These are phyloP conservation scores for Hedychridium roseum DNA, from an alignment of 2,888 invertebrate genomes.

Conservation along the genomic window DNA sequence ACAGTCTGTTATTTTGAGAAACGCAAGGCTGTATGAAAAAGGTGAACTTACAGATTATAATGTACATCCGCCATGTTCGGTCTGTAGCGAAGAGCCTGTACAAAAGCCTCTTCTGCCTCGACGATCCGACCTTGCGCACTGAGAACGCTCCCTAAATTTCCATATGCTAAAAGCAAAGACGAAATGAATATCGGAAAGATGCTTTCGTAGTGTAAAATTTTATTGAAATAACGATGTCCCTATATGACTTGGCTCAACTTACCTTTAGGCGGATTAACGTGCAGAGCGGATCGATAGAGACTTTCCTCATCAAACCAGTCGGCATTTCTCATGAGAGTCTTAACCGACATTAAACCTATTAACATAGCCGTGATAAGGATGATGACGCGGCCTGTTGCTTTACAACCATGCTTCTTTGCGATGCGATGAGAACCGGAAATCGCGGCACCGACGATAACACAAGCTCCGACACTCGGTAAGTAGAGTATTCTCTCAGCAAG, in stretches of 20 bases:
- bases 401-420: no score
- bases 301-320: slow-evolving; percentile 96
- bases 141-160: slow-evolving; percentile 95
- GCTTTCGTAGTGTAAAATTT: neutral
- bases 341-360: slow-evolving; percentile 73
- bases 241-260: slow-evolving; percentile 48
- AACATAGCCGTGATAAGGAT: slow-evolving; percentile 66
- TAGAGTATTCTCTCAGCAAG: slow-evolving; percentile 96
- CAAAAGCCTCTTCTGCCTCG: slow-evolving; percentile 92
- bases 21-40: no score
- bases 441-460: slow-evolving; percentile 81
- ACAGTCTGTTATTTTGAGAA: no score
- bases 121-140: slow-evolving; percentile 85
- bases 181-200: neutral
- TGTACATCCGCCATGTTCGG: slow-evolving; percentile 99
- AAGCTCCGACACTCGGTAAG: slow-evolving; percentile 95
- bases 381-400: no score
- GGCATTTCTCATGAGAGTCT: slow-evolving; percentile 82
- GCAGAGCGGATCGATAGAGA: slow-evolving; percentile 88
- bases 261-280: slow-evolving; percentile 98
- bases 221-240: neutral
- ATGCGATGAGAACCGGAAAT: slow-evolving; percentile 56
- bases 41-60: slow-evolving; percentile 92
- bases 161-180: slow-evolving; percentile 78
- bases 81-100: slow-evolving; percentile 87